Percentiles rank a stretch among this genome's conserved stretches.
Evolutionary conservation across 2,113 vertebrate species (phyloP).

Genomic region (Halcyon malimbica): DNA sequence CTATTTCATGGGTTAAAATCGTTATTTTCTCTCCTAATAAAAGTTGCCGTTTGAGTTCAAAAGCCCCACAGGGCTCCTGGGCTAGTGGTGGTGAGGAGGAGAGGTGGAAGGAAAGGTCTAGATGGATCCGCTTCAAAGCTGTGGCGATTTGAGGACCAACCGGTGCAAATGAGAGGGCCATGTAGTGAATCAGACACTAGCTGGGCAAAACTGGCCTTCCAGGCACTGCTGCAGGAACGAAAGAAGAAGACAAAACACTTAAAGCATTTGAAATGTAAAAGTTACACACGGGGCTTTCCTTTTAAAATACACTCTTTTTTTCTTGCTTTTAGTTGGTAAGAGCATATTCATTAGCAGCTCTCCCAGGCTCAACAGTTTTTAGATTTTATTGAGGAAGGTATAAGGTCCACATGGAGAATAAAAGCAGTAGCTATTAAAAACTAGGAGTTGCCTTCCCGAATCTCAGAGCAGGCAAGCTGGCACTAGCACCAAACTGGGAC

Average conservation of each 20-base stretch:
- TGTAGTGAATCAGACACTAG: neutral
- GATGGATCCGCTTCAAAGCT: neutral
- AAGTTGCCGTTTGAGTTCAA: neutral
- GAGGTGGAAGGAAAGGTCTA: neutral
- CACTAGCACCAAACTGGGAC: neutral
- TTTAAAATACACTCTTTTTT: neutral
- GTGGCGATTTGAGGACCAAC: rapidly evolving
- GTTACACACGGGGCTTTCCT: neutral
- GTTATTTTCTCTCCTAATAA: neutral
- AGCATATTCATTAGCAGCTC: neutral
- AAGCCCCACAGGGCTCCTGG: neutral
- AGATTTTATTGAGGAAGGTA: neutral
- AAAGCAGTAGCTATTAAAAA: neutral
- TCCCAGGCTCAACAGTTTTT: neutral
- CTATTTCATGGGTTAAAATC: neutral
- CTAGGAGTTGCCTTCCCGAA: neutral
- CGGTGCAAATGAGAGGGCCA: neutral
- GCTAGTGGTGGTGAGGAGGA: neutral
- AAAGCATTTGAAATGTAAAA: neutral
- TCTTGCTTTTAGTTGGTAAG: neutral
- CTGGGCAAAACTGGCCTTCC: neutral
- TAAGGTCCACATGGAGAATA: neutral
- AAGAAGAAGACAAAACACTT: neutral
- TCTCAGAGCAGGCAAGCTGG: neutral
- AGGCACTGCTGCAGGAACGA: neutral